These are phyloP conservation scores for Cathartes aura DNA, from an alignment of 2,113 vertebrate genomes.

Conservation along the genomic window DNA sequence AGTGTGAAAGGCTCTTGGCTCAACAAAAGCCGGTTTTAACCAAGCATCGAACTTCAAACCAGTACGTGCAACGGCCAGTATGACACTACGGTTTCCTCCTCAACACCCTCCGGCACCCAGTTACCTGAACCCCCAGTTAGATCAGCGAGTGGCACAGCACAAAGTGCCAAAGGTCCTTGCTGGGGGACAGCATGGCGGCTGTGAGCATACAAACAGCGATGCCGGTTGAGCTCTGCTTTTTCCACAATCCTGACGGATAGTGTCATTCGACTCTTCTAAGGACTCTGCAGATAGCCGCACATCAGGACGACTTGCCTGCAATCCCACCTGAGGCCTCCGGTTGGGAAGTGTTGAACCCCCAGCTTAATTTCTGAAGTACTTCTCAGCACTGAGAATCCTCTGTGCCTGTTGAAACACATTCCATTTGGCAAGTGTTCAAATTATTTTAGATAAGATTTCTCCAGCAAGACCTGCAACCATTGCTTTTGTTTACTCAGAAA, in stretches of 20 bases:
- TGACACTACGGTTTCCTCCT: background rate
- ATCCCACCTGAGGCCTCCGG: background rate
- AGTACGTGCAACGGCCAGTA: fast-evolving
- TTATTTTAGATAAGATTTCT: background rate
- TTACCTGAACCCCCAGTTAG: too few relatives aligned
- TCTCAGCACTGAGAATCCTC: background rate
- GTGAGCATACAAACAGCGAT: fast-evolving
- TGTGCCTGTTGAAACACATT: background rate
- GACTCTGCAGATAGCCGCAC: fast-evolving
- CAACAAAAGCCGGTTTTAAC: background rate
- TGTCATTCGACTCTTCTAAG: fast-evolving
- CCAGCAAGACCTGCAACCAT: background rate
- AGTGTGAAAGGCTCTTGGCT: background rate
- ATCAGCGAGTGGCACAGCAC: fast-evolving
- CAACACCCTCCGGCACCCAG: fast-evolving
- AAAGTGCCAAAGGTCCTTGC: background rate
- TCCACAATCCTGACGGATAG: fast-evolving
- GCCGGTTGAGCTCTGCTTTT: background rate
- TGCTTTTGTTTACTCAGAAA: background rate
- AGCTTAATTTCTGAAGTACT: fast-evolving
- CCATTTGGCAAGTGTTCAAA: background rate
- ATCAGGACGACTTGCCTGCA: fast-evolving
- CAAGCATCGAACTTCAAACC: background rate
- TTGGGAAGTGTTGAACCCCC: background rate
- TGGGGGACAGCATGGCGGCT: fast-evolving